A percentile compares a stretch with the other conserved stretches of the same genome.
Evolutionary conservation across 2,113 vertebrate genomes (phyloP).

Genomic region (Lamprologus lemairii): DNA sequence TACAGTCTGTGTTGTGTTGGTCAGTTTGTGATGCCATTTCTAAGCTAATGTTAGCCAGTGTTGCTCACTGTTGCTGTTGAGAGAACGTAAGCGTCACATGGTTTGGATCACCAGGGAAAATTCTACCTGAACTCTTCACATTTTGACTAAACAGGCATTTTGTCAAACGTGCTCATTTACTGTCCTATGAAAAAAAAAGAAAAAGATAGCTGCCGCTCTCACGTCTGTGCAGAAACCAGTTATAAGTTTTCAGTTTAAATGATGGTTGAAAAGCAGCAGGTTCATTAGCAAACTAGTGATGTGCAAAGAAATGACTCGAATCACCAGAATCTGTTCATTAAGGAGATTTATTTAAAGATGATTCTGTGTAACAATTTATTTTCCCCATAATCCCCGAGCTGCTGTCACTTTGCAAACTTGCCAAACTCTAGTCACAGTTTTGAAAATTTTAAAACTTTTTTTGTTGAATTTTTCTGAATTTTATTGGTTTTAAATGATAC

Average conservation of each 20-base stretch:
- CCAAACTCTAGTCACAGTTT: neutral
- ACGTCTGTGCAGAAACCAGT: neutral
- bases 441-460: neutral
- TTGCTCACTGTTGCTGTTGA: neutral
- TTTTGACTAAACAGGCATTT: neutral
- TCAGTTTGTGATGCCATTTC: neutral
- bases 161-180: neutral
- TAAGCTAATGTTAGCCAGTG: neutral
- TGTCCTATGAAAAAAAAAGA: fast-evolving
- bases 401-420: neutral
- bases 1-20: neutral
- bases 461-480: fast-evolving
- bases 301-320: neutral
- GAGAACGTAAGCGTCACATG: neutral
- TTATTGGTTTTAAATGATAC: neutral
- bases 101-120: neutral
- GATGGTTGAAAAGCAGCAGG: neutral
- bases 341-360: neutral
- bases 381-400: neutral
- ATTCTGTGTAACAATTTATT: neutral
- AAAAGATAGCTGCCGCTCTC: fast-evolving
- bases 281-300: neutral
- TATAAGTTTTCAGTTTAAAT: neutral
- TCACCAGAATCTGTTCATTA: neutral
- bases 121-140: neutral